Conservation (phyloP, 2,797 vertebrate genomes). For the Rhinatrema bivittatum region DNA sequence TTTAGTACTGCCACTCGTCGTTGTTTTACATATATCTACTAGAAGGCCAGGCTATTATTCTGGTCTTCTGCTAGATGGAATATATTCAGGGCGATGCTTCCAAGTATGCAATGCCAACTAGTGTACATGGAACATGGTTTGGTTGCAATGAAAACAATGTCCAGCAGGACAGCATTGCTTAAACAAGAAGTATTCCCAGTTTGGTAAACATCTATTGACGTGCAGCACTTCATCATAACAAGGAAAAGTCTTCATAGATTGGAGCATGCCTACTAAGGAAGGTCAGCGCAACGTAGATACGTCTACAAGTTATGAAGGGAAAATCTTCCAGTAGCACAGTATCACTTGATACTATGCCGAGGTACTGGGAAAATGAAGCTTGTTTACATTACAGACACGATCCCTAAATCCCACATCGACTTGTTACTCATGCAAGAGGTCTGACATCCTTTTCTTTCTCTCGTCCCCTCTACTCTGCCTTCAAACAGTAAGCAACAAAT, state of each 20-base stretch:
- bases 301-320: no score
- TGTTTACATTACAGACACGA: not conserved
- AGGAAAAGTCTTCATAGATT: not conserved
- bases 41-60: no score
- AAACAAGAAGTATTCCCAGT: not conserved
- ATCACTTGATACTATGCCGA: not conserved
- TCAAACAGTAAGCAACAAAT: constrained; percentile 45
- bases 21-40: no score
- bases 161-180: accelerated
- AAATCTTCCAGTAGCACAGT: not conserved
- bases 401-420: not conserved
- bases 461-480: no score
- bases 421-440: accelerated
- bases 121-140: no score
- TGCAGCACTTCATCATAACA: no score
- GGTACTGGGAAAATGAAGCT: not conserved
- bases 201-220: not conserved
- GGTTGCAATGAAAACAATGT: no score
- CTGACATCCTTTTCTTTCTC: no score
- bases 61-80: no score
- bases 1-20: no score
- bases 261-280: accelerated
- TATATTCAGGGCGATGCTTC: no score
- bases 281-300: accelerated
- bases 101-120: no score